Percentiles rank a stretch among this genome's conserved stretches.
phyloP scores from a whole-genome alignment of 1,140 invertebrate genomes.

The Proales similis region DNA sequence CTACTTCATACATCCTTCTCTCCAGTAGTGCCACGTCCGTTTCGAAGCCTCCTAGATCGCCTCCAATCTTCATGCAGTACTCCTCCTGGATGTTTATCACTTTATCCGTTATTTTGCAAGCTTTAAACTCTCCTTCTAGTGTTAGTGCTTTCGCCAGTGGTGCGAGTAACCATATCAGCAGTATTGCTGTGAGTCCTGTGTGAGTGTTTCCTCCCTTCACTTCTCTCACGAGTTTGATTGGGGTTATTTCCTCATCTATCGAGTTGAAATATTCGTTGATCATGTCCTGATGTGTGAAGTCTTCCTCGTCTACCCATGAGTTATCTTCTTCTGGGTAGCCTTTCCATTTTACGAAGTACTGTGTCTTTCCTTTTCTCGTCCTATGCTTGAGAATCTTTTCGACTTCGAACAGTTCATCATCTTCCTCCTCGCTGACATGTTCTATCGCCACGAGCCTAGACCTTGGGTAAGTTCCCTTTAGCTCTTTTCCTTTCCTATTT shows the following conservation, averaged over 20 bases:
- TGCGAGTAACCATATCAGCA: no score
- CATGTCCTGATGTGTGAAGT: slow-evolving; percentile 9
- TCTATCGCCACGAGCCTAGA: slow-evolving; percentile 14
- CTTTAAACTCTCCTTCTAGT: no score
- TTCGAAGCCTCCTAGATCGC: no score
- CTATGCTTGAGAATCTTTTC: slow-evolving; percentile 32
- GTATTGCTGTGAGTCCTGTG: no score
- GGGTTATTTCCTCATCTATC: no score
- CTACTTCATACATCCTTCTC: not conserved
- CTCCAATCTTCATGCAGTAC: no score
- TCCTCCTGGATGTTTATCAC: no score
- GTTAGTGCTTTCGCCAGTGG: no score
- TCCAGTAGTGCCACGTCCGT: no score
- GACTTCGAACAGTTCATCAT: slow-evolving; percentile 18
- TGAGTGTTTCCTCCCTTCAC: no score
- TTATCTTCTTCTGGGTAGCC: slow-evolving; percentile 34
- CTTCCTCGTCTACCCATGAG: slow-evolving; percentile 24
- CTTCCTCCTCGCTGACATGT: not conserved
- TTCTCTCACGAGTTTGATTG: no score
- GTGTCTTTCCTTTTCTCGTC: not conserved
- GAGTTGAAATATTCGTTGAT: slow-evolving; percentile 23
- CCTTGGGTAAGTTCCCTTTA: slow-evolving; percentile 16
- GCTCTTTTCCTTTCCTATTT: slow-evolving; percentile 6
- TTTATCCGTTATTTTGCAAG: no score
- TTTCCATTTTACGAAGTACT: slow-evolving; percentile 37